These are phyloP conservation scores for Laticauda colubrina DNA, from an alignment of 2,113 vertebrate species.

Conservation along the genomic window DNA sequence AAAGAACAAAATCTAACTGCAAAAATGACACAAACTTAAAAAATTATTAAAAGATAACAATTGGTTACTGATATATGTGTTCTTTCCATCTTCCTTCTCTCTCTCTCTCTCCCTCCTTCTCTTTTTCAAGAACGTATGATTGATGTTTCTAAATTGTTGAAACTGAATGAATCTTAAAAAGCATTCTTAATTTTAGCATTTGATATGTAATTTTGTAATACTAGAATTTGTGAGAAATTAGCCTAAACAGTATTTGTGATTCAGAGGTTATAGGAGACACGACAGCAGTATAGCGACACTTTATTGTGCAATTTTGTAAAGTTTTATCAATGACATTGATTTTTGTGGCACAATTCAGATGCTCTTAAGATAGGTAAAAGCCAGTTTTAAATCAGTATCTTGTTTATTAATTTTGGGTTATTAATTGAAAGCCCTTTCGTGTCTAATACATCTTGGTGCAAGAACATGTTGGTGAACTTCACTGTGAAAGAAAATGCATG, in stretches of 20 bases:
- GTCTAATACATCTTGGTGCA: slow-evolving; percentile 38
- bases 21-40: background rate
- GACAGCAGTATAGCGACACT: slow-evolving; percentile 8
- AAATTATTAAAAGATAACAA: background rate
- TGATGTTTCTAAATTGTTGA: background rate
- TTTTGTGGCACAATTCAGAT: slow-evolving; percentile 19
- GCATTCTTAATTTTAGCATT: background rate
- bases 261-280: background rate
- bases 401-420: slow-evolving; percentile 18
- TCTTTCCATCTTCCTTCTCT: background rate
- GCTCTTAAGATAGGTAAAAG: slow-evolving; percentile 35
- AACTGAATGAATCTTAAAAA: background rate
- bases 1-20: background rate
- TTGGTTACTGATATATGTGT: background rate
- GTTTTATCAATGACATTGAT: slow-evolving; percentile 18
- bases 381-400: slow-evolving; percentile 10
- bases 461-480: slow-evolving; percentile 24
- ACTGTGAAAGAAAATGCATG: slow-evolving; percentile 18
- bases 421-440: slow-evolving; percentile 46
- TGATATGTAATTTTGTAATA: background rate
- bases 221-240: background rate
- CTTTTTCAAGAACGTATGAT: background rate
- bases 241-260: background rate
- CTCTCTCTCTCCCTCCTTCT: background rate
- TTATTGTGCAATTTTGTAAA: background rate